A percentile compares a stretch with the other conserved stretches of the same genome.
These are phyloP conservation scores for Thalassarche chlororhynchos DNA, from an alignment of 2,113 vertebrate genomes.

Conservation along the genomic window DNA sequence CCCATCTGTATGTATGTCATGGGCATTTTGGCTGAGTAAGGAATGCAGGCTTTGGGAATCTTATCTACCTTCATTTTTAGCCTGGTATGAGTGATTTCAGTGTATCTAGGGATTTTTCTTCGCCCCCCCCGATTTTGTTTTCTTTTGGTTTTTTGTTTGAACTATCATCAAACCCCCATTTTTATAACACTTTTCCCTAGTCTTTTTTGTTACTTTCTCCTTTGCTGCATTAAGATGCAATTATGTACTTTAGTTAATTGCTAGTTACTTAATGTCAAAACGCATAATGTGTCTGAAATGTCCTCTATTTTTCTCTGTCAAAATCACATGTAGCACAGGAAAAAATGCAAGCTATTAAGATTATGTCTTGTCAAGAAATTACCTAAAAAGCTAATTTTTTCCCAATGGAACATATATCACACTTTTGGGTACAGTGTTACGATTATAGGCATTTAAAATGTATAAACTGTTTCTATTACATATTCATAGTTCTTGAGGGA, in stretches of 20 bases:
- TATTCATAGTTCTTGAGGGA: not conserved
- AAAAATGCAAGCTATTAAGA: not conserved
- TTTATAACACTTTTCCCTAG: not conserved
- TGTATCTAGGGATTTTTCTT: not conserved
- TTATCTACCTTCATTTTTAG: not conserved
- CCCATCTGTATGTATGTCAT: accelerated
- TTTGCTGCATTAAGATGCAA: conserved; percentile 49
- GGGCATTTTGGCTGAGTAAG: not conserved
- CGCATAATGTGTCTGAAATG: conserved; percentile 7
- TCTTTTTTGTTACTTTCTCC: conserved; percentile 15
- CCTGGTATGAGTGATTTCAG: not conserved
- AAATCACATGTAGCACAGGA: not conserved
- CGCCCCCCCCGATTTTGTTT: not conserved
- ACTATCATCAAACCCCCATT: not conserved
- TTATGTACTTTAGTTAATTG: conserved; percentile 63
- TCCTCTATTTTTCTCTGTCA: not conserved
- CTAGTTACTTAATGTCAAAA: conserved; percentile 63
- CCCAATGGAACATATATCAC: not conserved
- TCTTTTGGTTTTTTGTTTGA: not conserved
- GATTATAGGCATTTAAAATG: not conserved
- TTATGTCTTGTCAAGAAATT: not conserved
- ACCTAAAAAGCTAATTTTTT: not conserved
- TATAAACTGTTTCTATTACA: not conserved
- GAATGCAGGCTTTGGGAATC: not conserved
- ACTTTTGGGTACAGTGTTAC: not conserved